Evolutionary conservation across 2,888 invertebrate genomes (phyloP), one percentile per base, ranked within the genome.

Genomic region (Dione vanillae): DNA sequence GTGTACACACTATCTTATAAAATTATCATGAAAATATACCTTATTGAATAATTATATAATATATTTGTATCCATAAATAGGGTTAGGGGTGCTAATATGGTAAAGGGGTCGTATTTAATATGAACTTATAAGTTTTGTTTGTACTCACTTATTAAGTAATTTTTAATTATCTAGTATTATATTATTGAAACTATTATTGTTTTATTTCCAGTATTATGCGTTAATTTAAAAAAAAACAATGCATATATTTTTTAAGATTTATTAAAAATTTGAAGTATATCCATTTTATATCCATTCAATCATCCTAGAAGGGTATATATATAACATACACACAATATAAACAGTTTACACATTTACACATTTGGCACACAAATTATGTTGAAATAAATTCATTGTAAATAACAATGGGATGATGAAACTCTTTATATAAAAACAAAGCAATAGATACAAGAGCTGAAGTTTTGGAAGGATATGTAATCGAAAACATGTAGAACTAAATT

Each of bases 381-480:
- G 11, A 12, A 16, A 45, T 27, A 10, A 45, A 35, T 16, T 16
- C n/a, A 61, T 35, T 10, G 10, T 61, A 27, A 43, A n/a, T 35
- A 45, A n/a, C 66, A 69, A 69, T 69, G 51, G 45, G 58, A 59
- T 65, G 40, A 69, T 67, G 71, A 67, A 71, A 71, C 58, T 64
- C 67, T 56, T 64, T 69, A 62, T 65, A 74, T 71, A 71, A 74
- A 54, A 71, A 74, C 67, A 69, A 73, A 66, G 73, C 71, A 73
- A 66, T 37, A 74, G 73, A 65, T 59, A 71, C 45, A 69, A 74
- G 71, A 71, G 73, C 71, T 56, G 64, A 67, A 71, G 69, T 52
- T 66, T 66, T 35, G 16, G 47, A 69, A 70, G 65, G 47, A 52
- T 67, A 59, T 65, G 45, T 56, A 56, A 62, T 59, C 49, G 45